Evolutionary conservation across 2,797 vertebrate genomes (phyloP), one percentile per base, ranked within the genome.

Genomic region (Phataginus tricuspis): DNA sequence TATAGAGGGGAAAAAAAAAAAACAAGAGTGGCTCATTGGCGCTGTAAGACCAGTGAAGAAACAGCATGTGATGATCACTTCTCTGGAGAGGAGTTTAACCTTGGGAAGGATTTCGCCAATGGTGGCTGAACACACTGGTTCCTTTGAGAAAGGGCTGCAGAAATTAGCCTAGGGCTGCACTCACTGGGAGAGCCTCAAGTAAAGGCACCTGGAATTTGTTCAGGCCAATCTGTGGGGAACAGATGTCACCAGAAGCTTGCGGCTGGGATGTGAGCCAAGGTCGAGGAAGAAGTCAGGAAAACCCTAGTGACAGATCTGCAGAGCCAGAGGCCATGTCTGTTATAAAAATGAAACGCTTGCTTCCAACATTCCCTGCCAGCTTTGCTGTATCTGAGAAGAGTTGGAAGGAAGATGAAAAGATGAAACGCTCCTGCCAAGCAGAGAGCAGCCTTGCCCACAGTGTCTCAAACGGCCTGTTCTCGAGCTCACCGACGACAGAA

Each of bases 81-180:
- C 86, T 77, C 68, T 14, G 83, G 96, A 95, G 77, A 96, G 66
- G 94, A 95, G 19, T 92, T 98, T 96, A 95, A 96, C 87, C 64
- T 96, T 95, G 87, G 89, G 61, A 66, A 94, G n/a, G 63, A 69
- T 95, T 96, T 95, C 79, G 29, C 89, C 68, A 49, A 42, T 37
- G 34, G 14, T 16, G 29, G 64, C 84, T 86, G 64, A 37, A 80
- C 93, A 82, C 51, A 86, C 69, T 15, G 6, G 42, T 37, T 84
- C 23, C 90, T 92, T 57, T 61, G 85, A 90, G 79, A 90, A 94
- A 91, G 9, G 45, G 29, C 6, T 77, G 25, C 68, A 55, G 53
- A 92, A 45, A 87, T 88, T 34, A 64, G 84, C 77, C 42, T 57
- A 9, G 16, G 71, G 74, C 29, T 15, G 21, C 42, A 29, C 87